Base-by-base conservation (phyloP, 2,113 vertebrate species). In the Pterophyllum scalare region DNA sequence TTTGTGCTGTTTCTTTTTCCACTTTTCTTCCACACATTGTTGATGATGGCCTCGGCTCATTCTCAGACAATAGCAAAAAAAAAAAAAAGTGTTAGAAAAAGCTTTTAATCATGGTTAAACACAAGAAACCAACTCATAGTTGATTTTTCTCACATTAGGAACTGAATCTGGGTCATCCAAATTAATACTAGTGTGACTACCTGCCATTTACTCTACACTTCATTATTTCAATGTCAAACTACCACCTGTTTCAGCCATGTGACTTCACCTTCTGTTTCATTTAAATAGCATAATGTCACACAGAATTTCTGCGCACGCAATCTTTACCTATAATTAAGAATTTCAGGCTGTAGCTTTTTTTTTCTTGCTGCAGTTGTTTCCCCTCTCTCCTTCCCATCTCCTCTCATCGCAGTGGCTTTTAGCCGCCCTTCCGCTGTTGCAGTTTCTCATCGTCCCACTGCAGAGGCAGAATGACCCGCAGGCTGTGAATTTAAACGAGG, bases 401-500 rank as follows among this genome's bases (percentile, higher is more conserved):
- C 43, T 82, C 61, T 77, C 82, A 60, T 83, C 61, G 28, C 35
- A 7, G 57, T 52, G 81, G 80, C 84, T 80, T 85, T 59, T 65
- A 70, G 60, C 72, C 12, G 40, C 62, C 88, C 82, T 83, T 86
- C 87, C 77, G 85, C 84, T 11, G 8, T 49, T 61, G 78, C 59
- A 33, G 40, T 57, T 79, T 85, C 75, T 70, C 77, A 77, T 64
- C 38, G 67, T 92, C 91, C 86, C 91, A 75, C 40, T 54, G 54
- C 87, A 79, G 88, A 87, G 83, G 78, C 87, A 74, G 22, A 92
- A 84, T 92, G 90, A 93, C 93, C 94, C 87, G 88, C 92, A 88
- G 93, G 93, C 92, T 89, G 92, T 93, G 93, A 93, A 93, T 94
- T 94, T 94, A 95, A 95, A 95, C 87, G 81, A 92, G 92, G 89